These are phyloP conservation scores for Prionace glauca DNA, from an alignment of 2,797 vertebrate species.

Conservation along the genomic window DNA sequence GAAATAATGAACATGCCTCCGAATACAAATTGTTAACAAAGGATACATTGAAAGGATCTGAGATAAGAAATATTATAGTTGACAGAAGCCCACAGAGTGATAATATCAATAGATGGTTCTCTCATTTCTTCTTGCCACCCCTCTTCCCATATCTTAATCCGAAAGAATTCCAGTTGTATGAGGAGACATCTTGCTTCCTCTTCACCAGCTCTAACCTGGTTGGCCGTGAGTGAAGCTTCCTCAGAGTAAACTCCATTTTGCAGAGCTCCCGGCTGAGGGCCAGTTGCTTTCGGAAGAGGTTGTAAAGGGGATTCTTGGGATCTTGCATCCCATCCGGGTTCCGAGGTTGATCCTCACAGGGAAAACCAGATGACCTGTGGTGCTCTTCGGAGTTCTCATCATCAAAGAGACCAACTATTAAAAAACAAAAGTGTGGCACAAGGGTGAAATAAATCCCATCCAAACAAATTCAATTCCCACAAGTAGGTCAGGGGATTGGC, in stretches of 20 bases:
- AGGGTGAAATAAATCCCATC: background rate
- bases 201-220: conserved; percentile 44
- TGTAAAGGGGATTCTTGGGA: background rate
- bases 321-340: background rate
- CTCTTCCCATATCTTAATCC: conserved; percentile 67
- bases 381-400: background rate
- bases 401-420: background rate
- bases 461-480: background rate
- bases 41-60: background rate
- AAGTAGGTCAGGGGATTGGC: background rate
- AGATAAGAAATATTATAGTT: background rate
- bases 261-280: background rate
- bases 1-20: background rate
- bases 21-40: background rate
- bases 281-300: background rate
- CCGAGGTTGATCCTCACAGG: conserved; percentile 20
- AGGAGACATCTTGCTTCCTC: conserved; percentile 51
- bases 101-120: background rate
- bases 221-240: too few species aligned
- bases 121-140: background rate
- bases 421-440: background rate
- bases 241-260: too few species aligned
- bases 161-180: conserved; percentile 70
- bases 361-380: background rate
- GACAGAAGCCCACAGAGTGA: background rate